Evolutionary conservation across 2,888 invertebrate genomes (phyloP), one percentile per base, ranked within the genome.

Genomic region (Spatulosminthurus flaviceps): DNA sequence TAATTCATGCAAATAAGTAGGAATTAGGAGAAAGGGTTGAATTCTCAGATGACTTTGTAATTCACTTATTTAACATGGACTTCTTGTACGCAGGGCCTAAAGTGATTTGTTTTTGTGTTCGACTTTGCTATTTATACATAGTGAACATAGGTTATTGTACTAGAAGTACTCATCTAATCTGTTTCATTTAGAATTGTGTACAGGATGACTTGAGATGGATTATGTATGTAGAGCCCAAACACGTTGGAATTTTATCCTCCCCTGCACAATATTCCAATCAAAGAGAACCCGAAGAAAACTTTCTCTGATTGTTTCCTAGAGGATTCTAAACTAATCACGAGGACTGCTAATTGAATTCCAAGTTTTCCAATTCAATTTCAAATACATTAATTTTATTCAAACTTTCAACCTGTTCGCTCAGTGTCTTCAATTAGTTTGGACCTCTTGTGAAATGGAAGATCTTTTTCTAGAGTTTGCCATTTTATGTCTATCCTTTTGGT

Each of bases 1-100:
- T 34, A 60, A 60, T 60, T 60, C 60, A 13, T 60, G 16, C 60
- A 60, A 60, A 60, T 60, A 16, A 60, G 60, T 5, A 60, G 21
- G 60, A 21, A 60, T 60, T 21, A 13, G 9, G 43, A 43, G 60
- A 2, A 60, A 13, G 60, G 60, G 21, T 5, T 60, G 21, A 19
- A 60, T 13, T 60, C 60, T 60, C n/a, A 16, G 60, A 60, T 60
- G 60, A 60, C 60, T 60, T 60, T 21, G 60, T 60, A 60, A 60
- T 60, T 60, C 60, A 21, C 4, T 60, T 21, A 60, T 34, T 34
- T 34, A n/a, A 34, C 34, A 34, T 34, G 34, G 34, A 9, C 4
- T 34, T 7, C 34, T 7, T n/a, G n/a, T n/a, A n/a, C n/a, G n/a
- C n/a, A n/a, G n/a, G n/a, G n/a, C n/a, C n/a, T n/a, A n/a, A n/a